Evolutionary conservation across 2,797 vertebrate genomes (phyloP), one percentile per base, ranked within the genome.

Genomic region (Meda fulgida): DNA sequence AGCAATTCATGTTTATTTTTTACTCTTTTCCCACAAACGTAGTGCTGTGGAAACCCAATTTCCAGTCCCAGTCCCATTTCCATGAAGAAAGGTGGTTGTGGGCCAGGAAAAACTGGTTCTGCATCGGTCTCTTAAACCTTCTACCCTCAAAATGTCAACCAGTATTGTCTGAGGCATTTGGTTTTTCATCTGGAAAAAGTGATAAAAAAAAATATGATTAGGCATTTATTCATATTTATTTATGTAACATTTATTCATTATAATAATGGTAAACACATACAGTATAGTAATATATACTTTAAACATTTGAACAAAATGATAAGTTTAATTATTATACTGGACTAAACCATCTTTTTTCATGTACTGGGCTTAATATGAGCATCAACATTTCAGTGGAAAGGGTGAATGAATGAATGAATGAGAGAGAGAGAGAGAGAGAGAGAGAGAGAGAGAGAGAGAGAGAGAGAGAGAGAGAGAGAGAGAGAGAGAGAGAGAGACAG

Each of bases 361-460:
- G 23, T 51, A 13, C 76, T 40, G 16, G 16, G n/a, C 16, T 9
- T 63, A 78, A 40, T 63, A 38, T 78, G n/a, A 63, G 29, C 31
- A 60, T 34, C 40, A 65, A n/a, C 16, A 51, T 83, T 65, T 75
- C 16, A 18, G 40, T 34, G 7, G 51, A 58, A 81, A 72, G 43
- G 46, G 13, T 63, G 19, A 67, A 51, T 11, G n/a, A n/a, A n/a
- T n/a, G n/a, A n/a, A n/a, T n/a, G n/a, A n/a, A 79, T 60, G 80
- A 63, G 80, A 60, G 40, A 83, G 34, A 79, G 18, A 71, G 48
- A 36, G 58, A 70, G 46, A 60, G 66, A 73, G 38, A 40, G 38
- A 70, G 31, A 60, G 66, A 72, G 31, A 31, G 31, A 31, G 31
- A 31, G 58, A 70, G 46, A 60, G 66, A 73, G 38, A 40, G 38